Percentiles rank a stretch among this genome's conserved stretches.
Conservation (phyloP, 2,797 vertebrate genomes). For the Thunnus albacares region DNA sequence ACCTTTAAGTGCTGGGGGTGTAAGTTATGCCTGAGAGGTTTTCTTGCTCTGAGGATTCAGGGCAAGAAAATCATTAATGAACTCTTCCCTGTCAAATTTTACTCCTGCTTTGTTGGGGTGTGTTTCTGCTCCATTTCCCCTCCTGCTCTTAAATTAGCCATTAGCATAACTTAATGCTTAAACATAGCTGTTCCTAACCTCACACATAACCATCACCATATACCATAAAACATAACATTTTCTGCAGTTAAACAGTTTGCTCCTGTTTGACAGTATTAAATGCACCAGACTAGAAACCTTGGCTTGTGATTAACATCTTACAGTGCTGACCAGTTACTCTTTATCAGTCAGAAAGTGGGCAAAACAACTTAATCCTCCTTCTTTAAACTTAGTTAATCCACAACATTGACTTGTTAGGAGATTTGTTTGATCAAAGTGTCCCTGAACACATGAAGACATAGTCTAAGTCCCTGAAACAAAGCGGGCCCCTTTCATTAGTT, state of each 20-base stretch:
- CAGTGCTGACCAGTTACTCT: not conserved
- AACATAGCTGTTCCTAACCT: not conserved
- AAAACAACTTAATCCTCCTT: conserved; percentile 58
- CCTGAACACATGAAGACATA: conserved; percentile 50
- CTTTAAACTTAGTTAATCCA: conserved; percentile 61
- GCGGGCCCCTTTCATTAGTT: conserved; percentile 16
- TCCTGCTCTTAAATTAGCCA: no score
- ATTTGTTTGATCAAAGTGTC: conserved; percentile 73
- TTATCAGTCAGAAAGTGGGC: conserved; percentile 2
- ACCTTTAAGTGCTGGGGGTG: not conserved
- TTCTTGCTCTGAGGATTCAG: not conserved
- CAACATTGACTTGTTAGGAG: conserved; percentile 24
- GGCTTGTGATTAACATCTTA: not conserved
- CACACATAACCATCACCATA: no score
- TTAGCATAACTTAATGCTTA: no score
- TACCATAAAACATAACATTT: not conserved
- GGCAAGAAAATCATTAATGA: not conserved
- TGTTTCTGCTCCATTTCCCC: not conserved
- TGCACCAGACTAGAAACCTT: not conserved
- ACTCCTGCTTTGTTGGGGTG: not conserved
- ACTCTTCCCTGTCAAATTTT: not conserved
- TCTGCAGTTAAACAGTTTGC: not conserved
- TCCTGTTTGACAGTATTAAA: not conserved
- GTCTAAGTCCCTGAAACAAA: conserved; percentile 42
- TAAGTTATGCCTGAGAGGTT: not conserved